These are phyloP conservation scores for Hipposideros armiger DNA, from an alignment of 2,113 vertebrate genomes.

Conservation along the genomic window DNA sequence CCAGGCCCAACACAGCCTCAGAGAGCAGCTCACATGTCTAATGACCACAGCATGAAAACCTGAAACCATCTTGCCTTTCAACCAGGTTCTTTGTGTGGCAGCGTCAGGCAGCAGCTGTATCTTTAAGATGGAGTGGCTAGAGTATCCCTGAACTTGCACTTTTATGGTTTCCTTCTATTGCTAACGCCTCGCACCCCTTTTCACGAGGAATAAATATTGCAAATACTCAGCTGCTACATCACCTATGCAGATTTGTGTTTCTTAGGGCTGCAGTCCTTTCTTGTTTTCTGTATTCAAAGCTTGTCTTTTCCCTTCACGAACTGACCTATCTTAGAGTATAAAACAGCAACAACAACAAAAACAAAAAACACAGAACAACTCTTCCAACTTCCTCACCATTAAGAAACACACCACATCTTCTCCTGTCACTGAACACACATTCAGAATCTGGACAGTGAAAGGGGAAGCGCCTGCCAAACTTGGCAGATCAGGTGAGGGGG, in stretches of 20 bases:
- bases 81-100: conserved; percentile 74
- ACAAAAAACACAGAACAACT: neutral
- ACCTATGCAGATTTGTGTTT: neutral
- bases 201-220: conserved; percentile 34
- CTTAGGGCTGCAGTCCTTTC: neutral
- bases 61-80: conserved; percentile 78
- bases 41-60: conserved; percentile 77
- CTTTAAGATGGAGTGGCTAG: conserved; percentile 67
- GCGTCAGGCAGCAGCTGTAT: conserved; percentile 79
- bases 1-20: conserved; percentile 71
- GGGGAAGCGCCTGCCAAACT: conserved; percentile 40
- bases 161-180: conserved; percentile 30
- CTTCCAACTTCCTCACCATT: conserved; percentile 72
- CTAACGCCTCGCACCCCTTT: conserved; percentile 32
- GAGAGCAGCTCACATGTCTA: conserved; percentile 79
- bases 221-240: conserved; percentile 31
- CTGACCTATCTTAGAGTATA: neutral
- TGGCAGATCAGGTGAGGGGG: conserved; percentile 87
- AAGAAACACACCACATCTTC: conserved; percentile 58
- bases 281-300: neutral
- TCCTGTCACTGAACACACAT: conserved; percentile 36
- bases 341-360: neutral
- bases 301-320: neutral
- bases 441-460: conserved; percentile 70
- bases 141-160: neutral